These are phyloP conservation scores for Megamerina dolium DNA, from an alignment of 2,888 invertebrate genomes.

Conservation along the genomic window DNA sequence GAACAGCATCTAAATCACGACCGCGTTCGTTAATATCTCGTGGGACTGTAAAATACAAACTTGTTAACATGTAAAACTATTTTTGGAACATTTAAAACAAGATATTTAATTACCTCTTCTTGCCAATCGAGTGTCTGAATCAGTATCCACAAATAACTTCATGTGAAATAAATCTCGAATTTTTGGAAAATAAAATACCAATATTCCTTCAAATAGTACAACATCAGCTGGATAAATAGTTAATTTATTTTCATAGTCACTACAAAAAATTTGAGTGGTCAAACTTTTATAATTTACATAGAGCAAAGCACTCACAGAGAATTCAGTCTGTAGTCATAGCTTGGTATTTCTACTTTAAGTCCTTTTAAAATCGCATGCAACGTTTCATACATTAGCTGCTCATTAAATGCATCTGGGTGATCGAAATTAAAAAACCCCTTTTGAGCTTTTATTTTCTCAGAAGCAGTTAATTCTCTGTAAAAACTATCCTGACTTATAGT, in stretches of 20 bases:
- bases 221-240: slow-evolving; percentile 95
- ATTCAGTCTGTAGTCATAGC: slow-evolving; percentile 90
- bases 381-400: slow-evolving; percentile 73
- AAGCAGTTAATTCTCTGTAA: slow-evolving; percentile 77
- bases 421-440: slow-evolving; percentile 96
- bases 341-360: slow-evolving; percentile 81
- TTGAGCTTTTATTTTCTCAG: slow-evolving; percentile 76
- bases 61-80: background rate
- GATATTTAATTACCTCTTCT: slow-evolving; percentile 69
- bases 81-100: background rate
- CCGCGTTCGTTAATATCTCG: slow-evolving; percentile 94
- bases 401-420: slow-evolving; percentile 96
- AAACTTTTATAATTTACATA: no score
- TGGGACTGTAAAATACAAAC: slow-evolving; percentile 62
- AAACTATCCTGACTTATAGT: slow-evolving; percentile 97
- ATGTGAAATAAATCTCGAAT: slow-evolving; percentile 94
- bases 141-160: slow-evolving; percentile 98
- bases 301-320: slow-evolving; percentile 59
- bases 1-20: slow-evolving; percentile 86
- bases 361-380: slow-evolving; percentile 78
- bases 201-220: slow-evolving; percentile 94
- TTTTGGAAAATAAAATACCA: slow-evolving; percentile 95
- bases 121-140: slow-evolving; percentile 94
- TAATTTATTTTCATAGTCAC: slow-evolving; percentile 60
- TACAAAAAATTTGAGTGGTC: slow-evolving; percentile 30